These are phyloP conservation scores for Cranoglanis bouderius DNA, from an alignment of 2,113 vertebrate species.

Conservation along the genomic window DNA sequence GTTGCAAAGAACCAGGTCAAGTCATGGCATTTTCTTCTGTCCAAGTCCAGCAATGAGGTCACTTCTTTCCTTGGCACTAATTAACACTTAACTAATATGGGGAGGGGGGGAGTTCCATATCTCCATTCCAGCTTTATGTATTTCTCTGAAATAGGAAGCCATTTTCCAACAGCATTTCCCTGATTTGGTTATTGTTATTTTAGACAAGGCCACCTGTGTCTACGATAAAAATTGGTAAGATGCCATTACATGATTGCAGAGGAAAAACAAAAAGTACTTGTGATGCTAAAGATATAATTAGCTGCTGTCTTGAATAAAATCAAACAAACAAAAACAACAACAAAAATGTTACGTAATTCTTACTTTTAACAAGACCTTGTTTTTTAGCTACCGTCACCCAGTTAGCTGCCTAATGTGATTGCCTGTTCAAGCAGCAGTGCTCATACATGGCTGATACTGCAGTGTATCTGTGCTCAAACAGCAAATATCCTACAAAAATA, in stretches of 20 bases:
- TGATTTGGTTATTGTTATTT: not conserved
- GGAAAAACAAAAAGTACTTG: not conserved
- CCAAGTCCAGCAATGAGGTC: conserved; percentile 10
- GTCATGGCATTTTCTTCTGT: conserved; percentile 46
- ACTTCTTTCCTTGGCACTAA: conserved; percentile 21
- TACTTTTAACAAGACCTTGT: not conserved
- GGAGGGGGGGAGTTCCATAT: not conserved
- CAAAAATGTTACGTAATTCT: not conserved
- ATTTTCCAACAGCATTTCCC: not conserved
- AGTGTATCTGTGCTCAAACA: not conserved
- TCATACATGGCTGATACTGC: not conserved
- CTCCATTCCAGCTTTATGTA: not conserved
- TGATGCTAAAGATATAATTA: not conserved
- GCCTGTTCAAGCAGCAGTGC: not conserved
- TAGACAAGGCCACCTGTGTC: not conserved
- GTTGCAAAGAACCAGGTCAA: conserved; percentile 21
- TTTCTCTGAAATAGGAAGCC: not conserved
- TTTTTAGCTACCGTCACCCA: not conserved
- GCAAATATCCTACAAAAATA: not conserved
- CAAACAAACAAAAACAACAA: no score
- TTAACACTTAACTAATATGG: conserved; percentile 22
- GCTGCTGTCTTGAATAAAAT: no score
- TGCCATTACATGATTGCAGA: not conserved
- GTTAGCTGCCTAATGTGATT: not conserved
- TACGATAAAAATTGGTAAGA: not conserved